A percentile compares a stretch with the other conserved stretches of the same genome.
Evolutionary conservation across 2,113 vertebrate species (phyloP).

Genomic region (Centropus bengalensis): DNA sequence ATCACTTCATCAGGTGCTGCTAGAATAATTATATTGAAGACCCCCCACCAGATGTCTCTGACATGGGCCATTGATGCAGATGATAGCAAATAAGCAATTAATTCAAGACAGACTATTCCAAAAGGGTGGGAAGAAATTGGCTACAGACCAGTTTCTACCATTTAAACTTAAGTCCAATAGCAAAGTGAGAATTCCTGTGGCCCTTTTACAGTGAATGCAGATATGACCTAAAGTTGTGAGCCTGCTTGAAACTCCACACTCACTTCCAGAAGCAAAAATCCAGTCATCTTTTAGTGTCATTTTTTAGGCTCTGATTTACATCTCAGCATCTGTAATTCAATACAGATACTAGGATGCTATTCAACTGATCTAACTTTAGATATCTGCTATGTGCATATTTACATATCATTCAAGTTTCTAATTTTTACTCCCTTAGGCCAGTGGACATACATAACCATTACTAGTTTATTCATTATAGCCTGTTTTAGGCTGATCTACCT

Average conservation of each 20-base stretch:
- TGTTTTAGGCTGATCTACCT: background rate
- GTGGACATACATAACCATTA: background rate
- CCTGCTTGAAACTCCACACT: background rate
- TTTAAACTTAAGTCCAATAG: background rate
- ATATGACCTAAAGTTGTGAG: background rate
- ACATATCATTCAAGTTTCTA: background rate
- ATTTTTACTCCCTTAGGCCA: background rate
- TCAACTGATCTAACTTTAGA: background rate
- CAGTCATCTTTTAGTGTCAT: background rate
- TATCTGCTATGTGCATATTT: background rate
- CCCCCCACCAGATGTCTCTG: background rate
- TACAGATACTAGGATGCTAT: background rate
- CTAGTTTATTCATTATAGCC: background rate
- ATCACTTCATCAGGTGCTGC: background rate
- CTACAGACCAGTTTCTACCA: background rate
- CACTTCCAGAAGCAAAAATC: background rate
- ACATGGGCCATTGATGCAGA: background rate
- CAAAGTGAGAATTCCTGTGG: background rate
- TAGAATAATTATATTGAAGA: background rate
- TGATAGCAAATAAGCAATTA: background rate
- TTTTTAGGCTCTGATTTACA: background rate
- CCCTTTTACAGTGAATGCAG: background rate
- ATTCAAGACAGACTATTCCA: background rate
- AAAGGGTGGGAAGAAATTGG: background rate
- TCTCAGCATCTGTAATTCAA: background rate